Evolutionary conservation across 2,797 vertebrate species (phyloP).

Genomic region (Sphenodon punctatus): DNA sequence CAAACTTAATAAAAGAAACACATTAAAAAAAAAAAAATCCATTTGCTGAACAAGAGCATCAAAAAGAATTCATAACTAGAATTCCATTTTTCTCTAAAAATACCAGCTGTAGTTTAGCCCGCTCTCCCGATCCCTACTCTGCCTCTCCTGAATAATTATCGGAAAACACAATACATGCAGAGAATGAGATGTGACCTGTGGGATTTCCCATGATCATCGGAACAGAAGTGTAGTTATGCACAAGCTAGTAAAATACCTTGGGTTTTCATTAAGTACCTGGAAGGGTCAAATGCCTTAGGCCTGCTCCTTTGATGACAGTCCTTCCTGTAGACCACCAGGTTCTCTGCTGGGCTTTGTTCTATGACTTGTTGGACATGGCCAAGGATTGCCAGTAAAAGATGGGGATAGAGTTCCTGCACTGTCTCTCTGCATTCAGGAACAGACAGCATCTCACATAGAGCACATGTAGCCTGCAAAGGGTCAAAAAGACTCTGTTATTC

Average conservation of each 20-base stretch:
- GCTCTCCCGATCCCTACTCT: no score
- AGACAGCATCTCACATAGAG: slow-evolving; percentile 21
- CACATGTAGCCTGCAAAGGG: background rate
- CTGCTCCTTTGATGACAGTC: background rate
- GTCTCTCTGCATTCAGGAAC: background rate
- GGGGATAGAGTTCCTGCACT: background rate
- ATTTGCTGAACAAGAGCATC: no score
- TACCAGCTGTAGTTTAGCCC: no score
- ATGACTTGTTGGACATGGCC: slow-evolving; percentile 22
- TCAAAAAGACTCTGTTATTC: background rate
- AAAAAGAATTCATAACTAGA: no score
- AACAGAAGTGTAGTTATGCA: background rate
- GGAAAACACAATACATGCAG: background rate
- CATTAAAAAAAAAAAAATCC: no score
- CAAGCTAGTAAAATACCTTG: background rate
- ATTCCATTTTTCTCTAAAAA: no score
- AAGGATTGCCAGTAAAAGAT: slow-evolving; percentile 13
- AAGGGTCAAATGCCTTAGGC: slow-evolving; percentile 1
- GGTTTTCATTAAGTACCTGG: background rate
- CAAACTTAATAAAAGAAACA: no score
- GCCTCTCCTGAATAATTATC: no score
- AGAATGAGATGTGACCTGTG: no score
- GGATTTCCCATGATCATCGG: background rate
- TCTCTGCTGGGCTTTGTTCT: background rate
- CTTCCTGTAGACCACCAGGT: slow-evolving; percentile 16